Evolutionary conservation across 2,797 vertebrate genomes (phyloP), one percentile per base, ranked within the genome.

Genomic region (Pantherophis vulpinus): DNA sequence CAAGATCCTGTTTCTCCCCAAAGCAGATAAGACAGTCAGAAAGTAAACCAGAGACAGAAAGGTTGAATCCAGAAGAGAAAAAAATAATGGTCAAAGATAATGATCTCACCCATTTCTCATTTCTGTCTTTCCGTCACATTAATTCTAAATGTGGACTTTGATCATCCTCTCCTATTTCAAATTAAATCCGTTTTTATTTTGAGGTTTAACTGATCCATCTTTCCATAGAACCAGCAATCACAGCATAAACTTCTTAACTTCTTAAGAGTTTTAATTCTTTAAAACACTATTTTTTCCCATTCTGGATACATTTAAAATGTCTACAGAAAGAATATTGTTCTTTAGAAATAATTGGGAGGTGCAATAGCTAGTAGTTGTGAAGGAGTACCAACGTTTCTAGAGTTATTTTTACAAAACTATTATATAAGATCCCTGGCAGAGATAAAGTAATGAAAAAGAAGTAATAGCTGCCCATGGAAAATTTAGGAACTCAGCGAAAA

Each of bases 371-470:
- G 91, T 86, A 89, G 88, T 70, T 59, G 37, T 95, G 89, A 79
- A 95, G 94, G 87, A 96, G 91, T 93, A 93, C 91, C 61, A 88
- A 59, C 88, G 90, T 56, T 95, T 94, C 90, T 93, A 92, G n/a
- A 1, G 93, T 29, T 54, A 89, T 79, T 83, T 83, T 79, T 93
- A 95, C 93, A 96, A 66, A 96, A 93, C 87, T 20, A 60, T 47
- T 14, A 18, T 1, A 95, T 91, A 95, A 94, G 56, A 95, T 93
- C 51, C 92, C 90, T 42, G 86, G 0, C 89, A 92, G 86, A 90
- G 94, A 94, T 94, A 95, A 55, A 92, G 29, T 88, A 94, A 27
- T 11, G 93, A 92, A 94, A 74, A 25, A 93, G 90, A 59, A 93
- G 29, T 89, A 88, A 89, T 61, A 6, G 60, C 91, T n/a, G 16